Percentiles rank a stretch among this genome's conserved stretches.
Conservation (phyloP, 2,113 vertebrate genomes). For the Protobothrops flavoviridis region DNA sequence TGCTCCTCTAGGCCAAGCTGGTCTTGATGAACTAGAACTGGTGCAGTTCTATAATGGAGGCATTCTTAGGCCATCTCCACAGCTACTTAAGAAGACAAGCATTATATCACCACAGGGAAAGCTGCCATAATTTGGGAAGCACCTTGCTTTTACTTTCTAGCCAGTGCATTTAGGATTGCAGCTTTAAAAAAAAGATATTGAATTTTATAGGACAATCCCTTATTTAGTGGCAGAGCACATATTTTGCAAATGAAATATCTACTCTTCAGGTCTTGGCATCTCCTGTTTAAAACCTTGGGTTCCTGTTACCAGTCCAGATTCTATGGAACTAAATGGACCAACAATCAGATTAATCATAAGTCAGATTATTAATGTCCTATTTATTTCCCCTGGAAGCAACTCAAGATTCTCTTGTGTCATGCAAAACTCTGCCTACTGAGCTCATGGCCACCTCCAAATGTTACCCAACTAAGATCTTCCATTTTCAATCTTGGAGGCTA, state of each 20-base stretch:
- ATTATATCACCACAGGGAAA: not conserved
- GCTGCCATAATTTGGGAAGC: not conserved
- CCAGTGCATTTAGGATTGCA: not conserved
- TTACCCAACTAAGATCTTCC: not conserved
- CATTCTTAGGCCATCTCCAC: not conserved
- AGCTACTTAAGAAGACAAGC: not conserved
- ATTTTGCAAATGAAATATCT: not conserved
- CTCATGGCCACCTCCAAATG: not conserved
- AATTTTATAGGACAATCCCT: not conserved
- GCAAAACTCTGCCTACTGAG: not conserved
- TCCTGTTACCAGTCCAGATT: not conserved
- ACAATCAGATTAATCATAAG: not conserved
- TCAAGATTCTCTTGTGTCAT: not conserved
- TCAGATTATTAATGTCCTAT: not conserved
- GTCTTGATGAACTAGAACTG: not conserved
- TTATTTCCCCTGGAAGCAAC: not conserved
- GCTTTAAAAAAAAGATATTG: not conserved
- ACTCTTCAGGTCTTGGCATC: not conserved
- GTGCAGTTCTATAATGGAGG: not conserved
- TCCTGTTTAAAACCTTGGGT: not conserved
- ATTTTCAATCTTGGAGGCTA: not conserved
- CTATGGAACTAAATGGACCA: not conserved
- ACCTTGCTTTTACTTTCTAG: not conserved
- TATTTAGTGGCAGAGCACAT: not conserved
- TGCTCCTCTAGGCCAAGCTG: not conserved